phyloP scores from a whole-genome alignment of 2,888 invertebrate genomes.

The Pristionchus fissidentatus region DNA sequence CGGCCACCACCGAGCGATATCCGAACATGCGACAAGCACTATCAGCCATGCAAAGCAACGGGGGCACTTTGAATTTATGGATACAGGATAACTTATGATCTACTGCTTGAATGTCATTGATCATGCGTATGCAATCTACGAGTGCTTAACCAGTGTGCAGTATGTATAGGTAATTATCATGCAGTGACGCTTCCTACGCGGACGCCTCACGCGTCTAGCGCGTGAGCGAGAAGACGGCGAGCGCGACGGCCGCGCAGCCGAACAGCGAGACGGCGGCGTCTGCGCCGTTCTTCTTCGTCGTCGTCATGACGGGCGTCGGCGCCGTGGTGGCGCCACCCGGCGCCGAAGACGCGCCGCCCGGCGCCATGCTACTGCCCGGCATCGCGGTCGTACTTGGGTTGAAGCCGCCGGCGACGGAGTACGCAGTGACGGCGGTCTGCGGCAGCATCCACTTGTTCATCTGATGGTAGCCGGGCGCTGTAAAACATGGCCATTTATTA shows the following conservation, averaged over 20 bases:
- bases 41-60: slow-evolving; percentile 19
- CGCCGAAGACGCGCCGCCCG: neutral
- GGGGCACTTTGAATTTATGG: too few relatives aligned
- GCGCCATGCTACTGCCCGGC: neutral
- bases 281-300: neutral
- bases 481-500: neutral
- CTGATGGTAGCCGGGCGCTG: slow-evolving; percentile 50
- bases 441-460: slow-evolving; percentile 50
- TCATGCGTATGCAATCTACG: too few relatives aligned
- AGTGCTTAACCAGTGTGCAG: too few relatives aligned
- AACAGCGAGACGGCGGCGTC: neutral
- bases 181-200: neutral
- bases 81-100: too few relatives aligned
- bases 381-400: slow-evolving; percentile 35
- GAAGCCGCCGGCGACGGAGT: slow-evolving; percentile 37
- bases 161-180: neutral
- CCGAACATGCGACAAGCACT: neutral
- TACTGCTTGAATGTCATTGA: too few relatives aligned
- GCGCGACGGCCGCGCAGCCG: slow-evolving; percentile 4
- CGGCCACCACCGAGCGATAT: slow-evolving; percentile 8
- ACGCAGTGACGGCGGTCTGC: slow-evolving; percentile 49
- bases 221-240: slow-evolving; percentile 3
- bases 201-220: neutral
- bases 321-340: neutral
- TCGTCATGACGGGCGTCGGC: neutral